Base-by-base conservation (phyloP, 1,140 invertebrate species). In the Achroia grisella region DNA sequence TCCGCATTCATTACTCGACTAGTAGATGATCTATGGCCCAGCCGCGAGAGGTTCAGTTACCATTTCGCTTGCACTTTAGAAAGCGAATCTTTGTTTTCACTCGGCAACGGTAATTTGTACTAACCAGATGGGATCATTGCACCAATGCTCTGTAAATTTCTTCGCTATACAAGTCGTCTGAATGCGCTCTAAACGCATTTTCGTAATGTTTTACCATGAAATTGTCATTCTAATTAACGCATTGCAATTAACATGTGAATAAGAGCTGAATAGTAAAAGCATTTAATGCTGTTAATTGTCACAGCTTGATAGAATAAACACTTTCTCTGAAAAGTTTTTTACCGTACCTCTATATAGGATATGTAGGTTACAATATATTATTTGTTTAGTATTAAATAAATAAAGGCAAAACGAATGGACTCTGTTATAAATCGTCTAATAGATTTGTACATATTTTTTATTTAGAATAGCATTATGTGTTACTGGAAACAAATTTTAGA, bases 1-100 rank as follows among this genome's bases (percentile, higher is more conserved):
- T 74, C 68, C 68, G 64, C 64, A 62, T 72, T 61, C 55, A 44
- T 57, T 57, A 58, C 44, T 44, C 42, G 15, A 47, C 56, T 54
- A 44, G 17, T 17, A 23, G 56, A 69, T 65, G 62, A 71, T 65
- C 56, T 65, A 72, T 67, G 62, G 53, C 40, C 49, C 9, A 23
- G 17, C 17, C 30, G 40, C 35, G 52, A 37, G 34, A 50, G 46
- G 53, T 55, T 43, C 40, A 36, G 48, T 51, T 52, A 52, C 55
- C 51, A 73, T 71, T 69, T 71, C 65, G 63, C 67, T 63, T 70
- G 61, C 67, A 70, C 66, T 76, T 69, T 77, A 71, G 77, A 81
- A 80, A 83, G 79, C 53, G 62, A 79, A 46, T 72, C 73, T 79
- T 82, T 83, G 73, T 82, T 83, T 80, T 80, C 76, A 80, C 74